phyloP scores from a whole-genome alignment of 2,888 invertebrate genomes.

The Encarsia formosa region DNA sequence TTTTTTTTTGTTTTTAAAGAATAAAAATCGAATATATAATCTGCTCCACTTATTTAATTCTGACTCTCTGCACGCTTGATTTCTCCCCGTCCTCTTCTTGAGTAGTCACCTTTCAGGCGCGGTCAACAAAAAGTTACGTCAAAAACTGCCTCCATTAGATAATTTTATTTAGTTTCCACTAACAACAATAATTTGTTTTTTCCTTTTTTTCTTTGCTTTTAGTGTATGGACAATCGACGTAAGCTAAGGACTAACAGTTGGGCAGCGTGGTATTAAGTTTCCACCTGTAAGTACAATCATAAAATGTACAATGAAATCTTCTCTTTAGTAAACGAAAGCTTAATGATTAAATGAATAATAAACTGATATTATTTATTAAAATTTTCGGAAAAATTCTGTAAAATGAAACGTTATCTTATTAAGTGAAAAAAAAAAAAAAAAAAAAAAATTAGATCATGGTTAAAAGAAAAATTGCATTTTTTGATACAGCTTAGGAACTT shows the following conservation, averaged over 20 bases:
- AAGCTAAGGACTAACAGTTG: constrained; percentile 51
- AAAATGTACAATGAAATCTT: constrained; percentile 15
- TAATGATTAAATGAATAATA: too few species aligned
- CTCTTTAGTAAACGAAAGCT: too few species aligned
- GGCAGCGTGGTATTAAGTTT: constrained; percentile 48
- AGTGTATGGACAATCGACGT: constrained; percentile 48
- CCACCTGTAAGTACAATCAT: constrained; percentile 40
- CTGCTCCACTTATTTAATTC: too few species aligned
- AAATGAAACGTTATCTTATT: too few species aligned
- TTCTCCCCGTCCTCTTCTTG: constrained; percentile 32
- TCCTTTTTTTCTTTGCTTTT: constrained; percentile 38
- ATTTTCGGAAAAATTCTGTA: too few species aligned
- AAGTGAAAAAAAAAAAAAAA: too few species aligned
- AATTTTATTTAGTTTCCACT: constrained; percentile 39
- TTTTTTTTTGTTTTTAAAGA: too few species aligned
- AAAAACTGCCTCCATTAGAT: constrained; percentile 42
- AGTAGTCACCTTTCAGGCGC: constrained; percentile 31
- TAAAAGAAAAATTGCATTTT: too few species aligned
- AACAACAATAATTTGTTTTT: constrained; percentile 45
- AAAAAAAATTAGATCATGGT: too few species aligned
- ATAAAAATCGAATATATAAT: too few species aligned
- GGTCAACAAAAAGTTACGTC: constrained; percentile 44
- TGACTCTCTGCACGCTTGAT: constrained; percentile 29
- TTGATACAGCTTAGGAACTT: too few species aligned
- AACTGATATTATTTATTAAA: too few species aligned